Conservation (phyloP, 1,140 invertebrate genomes). For the Drosophila ercepeae region DNA sequence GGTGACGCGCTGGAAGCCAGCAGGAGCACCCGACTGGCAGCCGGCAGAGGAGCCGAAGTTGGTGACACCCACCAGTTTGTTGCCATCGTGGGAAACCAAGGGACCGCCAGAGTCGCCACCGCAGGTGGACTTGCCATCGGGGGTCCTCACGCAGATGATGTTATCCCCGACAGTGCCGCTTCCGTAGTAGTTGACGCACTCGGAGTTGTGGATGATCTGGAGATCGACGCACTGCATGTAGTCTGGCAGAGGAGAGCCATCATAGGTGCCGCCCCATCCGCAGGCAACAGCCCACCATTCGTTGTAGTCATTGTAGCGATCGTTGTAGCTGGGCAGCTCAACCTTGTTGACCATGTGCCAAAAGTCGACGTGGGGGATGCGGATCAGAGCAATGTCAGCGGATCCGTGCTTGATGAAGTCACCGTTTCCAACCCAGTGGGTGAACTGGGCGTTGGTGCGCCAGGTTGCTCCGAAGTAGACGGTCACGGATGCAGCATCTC, state of each 20-base stretch:
- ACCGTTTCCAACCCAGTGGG: constrained; percentile 18
- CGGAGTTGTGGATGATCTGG: constrained; percentile 40
- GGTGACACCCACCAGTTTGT: constrained; percentile 84
- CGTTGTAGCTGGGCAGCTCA: constrained; percentile 41
- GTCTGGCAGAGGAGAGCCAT: constrained; percentile 36
- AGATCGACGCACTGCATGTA: constrained; percentile 34
- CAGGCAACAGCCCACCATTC: constrained; percentile 45
- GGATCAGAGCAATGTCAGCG: constrained; percentile 34
- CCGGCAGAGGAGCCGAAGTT: constrained; percentile 47
- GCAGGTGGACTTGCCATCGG: constrained; percentile 47
- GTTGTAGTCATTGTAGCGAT: constrained; percentile 37
- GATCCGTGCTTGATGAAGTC: constrained; percentile 19
- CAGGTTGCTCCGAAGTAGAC: constrained; percentile 37
- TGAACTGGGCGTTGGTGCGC: constrained; percentile 35
- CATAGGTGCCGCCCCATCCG: constrained; percentile 48
- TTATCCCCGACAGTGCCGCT: constrained; percentile 19
- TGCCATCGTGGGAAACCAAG: constrained; percentile 79
- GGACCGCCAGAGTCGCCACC: constrained; percentile 85
- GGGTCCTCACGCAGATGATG: constrained; percentile 42
- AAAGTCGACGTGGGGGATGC: constrained; percentile 35
- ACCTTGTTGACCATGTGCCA: constrained; percentile 45
- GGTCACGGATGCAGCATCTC: constrained; percentile 16
- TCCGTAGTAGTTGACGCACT: constrained; percentile 27
- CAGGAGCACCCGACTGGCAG: constrained; percentile 25
- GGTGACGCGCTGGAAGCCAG: constrained; percentile 40